These are phyloP conservation scores for Araneus ventricosus DNA, from an alignment of 1,140 invertebrate species.

Conservation along the genomic window DNA sequence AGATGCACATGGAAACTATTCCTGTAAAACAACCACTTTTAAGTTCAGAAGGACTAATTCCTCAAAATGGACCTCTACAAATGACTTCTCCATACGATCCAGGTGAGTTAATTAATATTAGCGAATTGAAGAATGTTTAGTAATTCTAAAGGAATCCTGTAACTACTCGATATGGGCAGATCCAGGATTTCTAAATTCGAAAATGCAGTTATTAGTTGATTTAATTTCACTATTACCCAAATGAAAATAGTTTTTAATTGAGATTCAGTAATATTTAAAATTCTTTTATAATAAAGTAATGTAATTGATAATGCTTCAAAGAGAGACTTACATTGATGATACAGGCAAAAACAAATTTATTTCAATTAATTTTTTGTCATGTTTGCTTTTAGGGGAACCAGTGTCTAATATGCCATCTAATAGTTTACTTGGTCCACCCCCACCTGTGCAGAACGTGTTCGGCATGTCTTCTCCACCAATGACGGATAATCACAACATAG, in stretches of 20 bases:
- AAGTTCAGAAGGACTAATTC: slow-evolving; percentile 14
- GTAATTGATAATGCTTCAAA: too few species aligned
- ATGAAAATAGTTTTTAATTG: too few species aligned
- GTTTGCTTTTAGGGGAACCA: slow-evolving; percentile 37
- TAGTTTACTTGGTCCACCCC: slow-evolving; percentile 43
- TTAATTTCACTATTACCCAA: too few species aligned
- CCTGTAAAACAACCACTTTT: background rate
- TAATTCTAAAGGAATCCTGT: too few species aligned
- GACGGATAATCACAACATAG: background rate
- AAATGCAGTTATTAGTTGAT: too few species aligned
- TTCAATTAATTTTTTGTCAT: background rate
- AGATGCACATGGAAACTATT: background rate
- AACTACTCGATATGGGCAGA: too few species aligned
- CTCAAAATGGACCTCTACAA: background rate
- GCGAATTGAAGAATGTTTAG: too few species aligned
- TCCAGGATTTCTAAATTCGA: too few species aligned
- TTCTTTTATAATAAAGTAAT: too few species aligned
- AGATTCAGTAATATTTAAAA: too few species aligned
- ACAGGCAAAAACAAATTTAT: background rate
- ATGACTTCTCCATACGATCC: slow-evolving; percentile 36
- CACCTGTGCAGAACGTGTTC: slow-evolving; percentile 2
- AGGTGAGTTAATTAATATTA: background rate
- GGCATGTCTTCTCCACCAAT: slow-evolving; percentile 17
- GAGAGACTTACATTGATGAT: too few species aligned
- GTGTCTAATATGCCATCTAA: background rate